Conservation (phyloP, 2,888 invertebrate species). For the Diarsia dahlii region DNA sequence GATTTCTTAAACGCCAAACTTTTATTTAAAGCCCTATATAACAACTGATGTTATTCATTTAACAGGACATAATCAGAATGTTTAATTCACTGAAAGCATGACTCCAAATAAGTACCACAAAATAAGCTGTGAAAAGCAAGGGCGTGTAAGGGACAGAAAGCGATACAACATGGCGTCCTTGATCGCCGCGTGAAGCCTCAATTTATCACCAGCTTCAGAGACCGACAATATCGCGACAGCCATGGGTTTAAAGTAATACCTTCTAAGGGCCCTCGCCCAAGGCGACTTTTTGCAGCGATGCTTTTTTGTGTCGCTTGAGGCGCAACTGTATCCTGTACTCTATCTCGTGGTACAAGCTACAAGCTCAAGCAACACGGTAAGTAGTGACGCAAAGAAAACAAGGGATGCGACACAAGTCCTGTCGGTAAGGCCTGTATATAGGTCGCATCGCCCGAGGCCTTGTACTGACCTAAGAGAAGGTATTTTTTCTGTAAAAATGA, state of each 20-base stretch:
- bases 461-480: no score
- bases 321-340: no score
- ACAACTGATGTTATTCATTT: background rate
- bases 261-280: background rate
- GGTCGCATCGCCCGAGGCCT: background rate
- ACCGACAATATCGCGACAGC: constrained; percentile 11
- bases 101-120: background rate
- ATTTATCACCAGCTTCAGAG: constrained; percentile 42
- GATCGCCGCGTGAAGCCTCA: constrained; percentile 10
- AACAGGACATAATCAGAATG: background rate
- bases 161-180: constrained; percentile 34
- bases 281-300: background rate
- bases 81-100: background rate
- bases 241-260: constrained; percentile 9
- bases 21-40: background rate
- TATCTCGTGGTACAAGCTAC: no score
- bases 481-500: no score
- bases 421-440: no score
- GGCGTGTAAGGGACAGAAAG: constrained; percentile 17
- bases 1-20: background rate
- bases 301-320: no score
- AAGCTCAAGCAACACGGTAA: no score
- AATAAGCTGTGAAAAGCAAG: background rate
- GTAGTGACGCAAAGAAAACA: background rate
- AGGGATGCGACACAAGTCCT: background rate